Evolutionary conservation across 2,113 vertebrate genomes (phyloP).

Genomic region (Tachysurus fulvidraco): DNA sequence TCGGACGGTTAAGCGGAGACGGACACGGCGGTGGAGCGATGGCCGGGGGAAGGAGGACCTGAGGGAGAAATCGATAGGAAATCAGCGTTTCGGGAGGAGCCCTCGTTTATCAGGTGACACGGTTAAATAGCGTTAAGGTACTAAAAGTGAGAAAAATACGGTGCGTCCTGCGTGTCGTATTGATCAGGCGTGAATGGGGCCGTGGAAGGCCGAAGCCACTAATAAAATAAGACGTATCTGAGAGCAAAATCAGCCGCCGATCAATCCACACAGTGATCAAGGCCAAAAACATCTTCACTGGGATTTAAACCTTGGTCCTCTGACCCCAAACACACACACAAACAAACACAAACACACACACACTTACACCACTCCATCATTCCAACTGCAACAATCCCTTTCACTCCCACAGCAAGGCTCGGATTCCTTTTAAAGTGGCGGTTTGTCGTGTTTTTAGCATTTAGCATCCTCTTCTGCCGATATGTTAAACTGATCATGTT

Average conservation of each 20-base stretch:
- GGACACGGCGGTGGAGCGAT: constrained; percentile 85
- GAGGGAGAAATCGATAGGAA: constrained; percentile 94
- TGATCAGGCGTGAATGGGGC: constrained; percentile 92
- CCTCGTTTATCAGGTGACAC: constrained; percentile 97
- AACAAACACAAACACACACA: constrained; percentile 10
- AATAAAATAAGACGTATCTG: constrained; percentile 99
- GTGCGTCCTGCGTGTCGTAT: constrained; percentile 83
- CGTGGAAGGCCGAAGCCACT: constrained; percentile 97
- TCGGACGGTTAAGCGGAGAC: constrained; percentile 81
- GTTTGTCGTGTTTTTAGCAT: neutral
- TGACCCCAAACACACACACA: constrained; percentile 49
- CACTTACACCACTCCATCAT: neutral
- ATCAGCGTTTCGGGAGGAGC: constrained; percentile 92
- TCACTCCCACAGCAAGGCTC: neutral
- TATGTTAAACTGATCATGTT: neutral
- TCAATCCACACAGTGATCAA: constrained; percentile 79
- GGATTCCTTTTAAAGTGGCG: neutral
- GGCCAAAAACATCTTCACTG: constrained; percentile 86
- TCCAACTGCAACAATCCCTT: neutral
- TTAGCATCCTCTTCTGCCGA: neutral
- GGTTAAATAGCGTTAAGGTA: constrained; percentile 85
- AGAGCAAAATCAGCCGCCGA: constrained; percentile 78
- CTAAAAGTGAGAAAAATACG: constrained; percentile 96
- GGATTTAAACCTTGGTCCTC: constrained; percentile 73
- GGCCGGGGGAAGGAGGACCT: constrained; percentile 80